These are phyloP conservation scores for Hippocampus zosterae DNA, from an alignment of 2,113 vertebrate genomes.

Conservation along the genomic window DNA sequence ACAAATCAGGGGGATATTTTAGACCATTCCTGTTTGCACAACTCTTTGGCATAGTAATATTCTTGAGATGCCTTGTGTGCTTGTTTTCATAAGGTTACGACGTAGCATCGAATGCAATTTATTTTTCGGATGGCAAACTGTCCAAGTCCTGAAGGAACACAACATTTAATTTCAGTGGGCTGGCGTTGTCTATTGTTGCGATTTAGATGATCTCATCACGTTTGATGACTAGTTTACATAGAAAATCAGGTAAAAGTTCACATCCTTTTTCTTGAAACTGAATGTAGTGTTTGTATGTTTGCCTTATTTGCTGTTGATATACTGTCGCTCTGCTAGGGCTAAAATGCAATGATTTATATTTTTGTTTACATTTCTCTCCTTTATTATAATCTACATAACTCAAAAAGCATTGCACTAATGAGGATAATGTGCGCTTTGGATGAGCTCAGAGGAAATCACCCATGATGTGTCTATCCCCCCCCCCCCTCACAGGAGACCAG, in stretches of 20 bases:
- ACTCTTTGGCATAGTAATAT: neutral
- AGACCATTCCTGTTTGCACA: neutral
- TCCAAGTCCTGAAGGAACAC: neutral
- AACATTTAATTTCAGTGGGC: neutral
- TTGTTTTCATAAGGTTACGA: neutral
- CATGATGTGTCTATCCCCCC: slow-evolving; percentile 26
- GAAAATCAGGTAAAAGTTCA: neutral
- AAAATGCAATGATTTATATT: neutral
- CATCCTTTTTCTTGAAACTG: neutral
- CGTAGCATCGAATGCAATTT: neutral
- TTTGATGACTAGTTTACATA: neutral
- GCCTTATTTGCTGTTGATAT: neutral
- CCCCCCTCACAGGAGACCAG: slow-evolving; percentile 12
- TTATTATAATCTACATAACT: slow-evolving; percentile 9
- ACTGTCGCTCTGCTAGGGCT: neutral
- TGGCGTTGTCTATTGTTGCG: neutral
- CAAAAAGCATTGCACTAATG: slow-evolving; percentile 26
- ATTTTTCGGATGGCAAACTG: neutral
- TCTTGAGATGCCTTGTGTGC: neutral
- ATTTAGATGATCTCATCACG: neutral
- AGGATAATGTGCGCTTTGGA: slow-evolving; percentile 34
- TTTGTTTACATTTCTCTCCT: slow-evolving; percentile 3
- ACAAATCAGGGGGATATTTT: neutral
- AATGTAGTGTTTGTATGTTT: neutral
- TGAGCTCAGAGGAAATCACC: slow-evolving; percentile 35